Evolutionary conservation across 2,888 invertebrate species (phyloP).

Genomic region (Fissipunctia ypsillon): DNA sequence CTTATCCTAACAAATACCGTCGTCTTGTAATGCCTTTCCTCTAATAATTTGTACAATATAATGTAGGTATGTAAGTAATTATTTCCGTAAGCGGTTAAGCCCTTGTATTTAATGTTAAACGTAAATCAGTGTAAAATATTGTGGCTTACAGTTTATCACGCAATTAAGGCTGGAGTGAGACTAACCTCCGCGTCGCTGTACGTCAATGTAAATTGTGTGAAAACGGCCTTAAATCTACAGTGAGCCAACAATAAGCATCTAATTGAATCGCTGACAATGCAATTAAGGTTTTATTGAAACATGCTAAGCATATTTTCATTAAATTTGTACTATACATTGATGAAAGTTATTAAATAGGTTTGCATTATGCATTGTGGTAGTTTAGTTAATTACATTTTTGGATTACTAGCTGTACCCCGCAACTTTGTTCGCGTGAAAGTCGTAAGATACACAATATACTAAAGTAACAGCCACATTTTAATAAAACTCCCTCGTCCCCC

Average conservation of each 20-base stretch:
- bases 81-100: constrained; percentile 28
- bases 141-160: constrained; percentile 71
- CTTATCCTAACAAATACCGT: constrained; percentile 9
- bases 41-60: constrained; percentile 32
- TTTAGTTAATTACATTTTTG: background rate
- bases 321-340: constrained; percentile 22
- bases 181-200: constrained; percentile 56
- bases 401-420: too few species aligned
- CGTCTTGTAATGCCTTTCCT: constrained; percentile 6
- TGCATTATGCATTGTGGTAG: constrained; percentile 9
- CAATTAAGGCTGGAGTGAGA: constrained; percentile 68
- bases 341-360: constrained; percentile 14
- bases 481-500: too few species aligned
- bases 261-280: constrained; percentile 65
- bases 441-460: too few species aligned
- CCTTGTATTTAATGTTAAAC: constrained; percentile 50
- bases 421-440: too few species aligned
- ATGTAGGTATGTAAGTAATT: constrained; percentile 37
- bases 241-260: constrained; percentile 64
- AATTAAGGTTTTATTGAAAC: constrained; percentile 61
- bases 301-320: constrained; percentile 39
- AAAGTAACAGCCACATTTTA: too few species aligned
- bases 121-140: constrained; percentile 73
- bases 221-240: constrained; percentile 61
- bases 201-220: constrained; percentile 71